Base-by-base conservation (phyloP, 2,888 invertebrate species). In the Nomada lathburiana region DNA sequence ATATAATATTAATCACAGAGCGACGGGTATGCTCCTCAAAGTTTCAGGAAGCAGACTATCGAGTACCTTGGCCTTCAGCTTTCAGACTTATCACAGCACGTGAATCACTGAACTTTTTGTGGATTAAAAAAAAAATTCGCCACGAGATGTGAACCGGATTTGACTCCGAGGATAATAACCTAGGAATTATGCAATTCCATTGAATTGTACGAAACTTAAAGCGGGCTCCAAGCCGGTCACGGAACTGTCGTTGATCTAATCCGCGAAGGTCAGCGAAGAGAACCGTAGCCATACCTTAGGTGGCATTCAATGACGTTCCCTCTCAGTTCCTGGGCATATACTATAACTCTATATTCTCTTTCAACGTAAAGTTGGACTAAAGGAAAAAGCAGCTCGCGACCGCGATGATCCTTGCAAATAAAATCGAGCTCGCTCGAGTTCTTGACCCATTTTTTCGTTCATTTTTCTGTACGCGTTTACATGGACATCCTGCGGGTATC, bases 181-280 rank as follows among this genome's bases (percentile, higher is more conserved):
- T 60, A n/a, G 1, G 50, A 60, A 59, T 81, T 74, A 81, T 63
- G 75, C 64, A 73, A 83, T 65, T 69, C 20, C 42, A 7, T 42
- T 62, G 67, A 55, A 83, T 36, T 62, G 50, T 63, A 29, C 36
- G 52, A 68, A 79, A 81, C 52, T 52, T 44, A 44, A 65, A 68
- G 75, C 74, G 53, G 29, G 29, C 44, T 53, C 42, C 23, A 62
- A 62, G 20, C 60, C 62, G 67, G 69, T 85, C 81, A 81, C 80
- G 83, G 80, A 84, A 83, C 64, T 74, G 26, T 79, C 53, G 71
- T 65, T 69, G 44, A 76, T 84, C 63, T 36, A 67, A 52, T 18
- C 42, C n/a, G 62, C 42, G 83, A 86, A 86, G 83, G 83, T 71
- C 77, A 70, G 11, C 62, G 59, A 73, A 67, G 29, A 83, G 53